Evolutionary conservation across 2,113 vertebrate species (phyloP).

Genomic region (Morphnarchus princeps): DNA sequence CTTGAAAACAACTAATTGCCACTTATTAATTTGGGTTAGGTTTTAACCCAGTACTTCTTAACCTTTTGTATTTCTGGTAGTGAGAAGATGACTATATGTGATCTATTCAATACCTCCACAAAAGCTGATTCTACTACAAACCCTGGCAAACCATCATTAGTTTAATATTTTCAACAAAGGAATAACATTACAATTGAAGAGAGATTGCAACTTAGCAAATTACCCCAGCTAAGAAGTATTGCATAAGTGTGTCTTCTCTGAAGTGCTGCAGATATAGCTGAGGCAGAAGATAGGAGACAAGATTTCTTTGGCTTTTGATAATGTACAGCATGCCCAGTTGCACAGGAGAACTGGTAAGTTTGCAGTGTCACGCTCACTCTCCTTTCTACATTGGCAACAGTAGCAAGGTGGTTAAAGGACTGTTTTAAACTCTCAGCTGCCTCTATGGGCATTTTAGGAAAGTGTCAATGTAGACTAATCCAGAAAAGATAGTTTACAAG

Average conservation of each 20-base stretch:
- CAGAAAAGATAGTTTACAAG: background rate
- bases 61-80: background rate
- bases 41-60: background rate
- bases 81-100: background rate
- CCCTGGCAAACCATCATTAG: background rate
- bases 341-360: background rate
- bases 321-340: background rate
- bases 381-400: background rate
- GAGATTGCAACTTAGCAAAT: background rate
- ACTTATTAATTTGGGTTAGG: background rate
- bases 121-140: background rate
- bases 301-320: background rate
- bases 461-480: background rate
- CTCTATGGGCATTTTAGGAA: background rate
- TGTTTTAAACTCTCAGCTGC: background rate
- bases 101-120: background rate
- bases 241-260: background rate
- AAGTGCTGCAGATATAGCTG: background rate
- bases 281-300: background rate
- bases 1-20: background rate
- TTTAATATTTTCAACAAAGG: background rate
- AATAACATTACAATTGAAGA: background rate
- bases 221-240: background rate
- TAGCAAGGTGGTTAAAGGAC: background rate
- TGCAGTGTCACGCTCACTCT: background rate